phyloP scores from a whole-genome alignment of 2,113 vertebrate species.

The Stegostoma tigrinum region DNA sequence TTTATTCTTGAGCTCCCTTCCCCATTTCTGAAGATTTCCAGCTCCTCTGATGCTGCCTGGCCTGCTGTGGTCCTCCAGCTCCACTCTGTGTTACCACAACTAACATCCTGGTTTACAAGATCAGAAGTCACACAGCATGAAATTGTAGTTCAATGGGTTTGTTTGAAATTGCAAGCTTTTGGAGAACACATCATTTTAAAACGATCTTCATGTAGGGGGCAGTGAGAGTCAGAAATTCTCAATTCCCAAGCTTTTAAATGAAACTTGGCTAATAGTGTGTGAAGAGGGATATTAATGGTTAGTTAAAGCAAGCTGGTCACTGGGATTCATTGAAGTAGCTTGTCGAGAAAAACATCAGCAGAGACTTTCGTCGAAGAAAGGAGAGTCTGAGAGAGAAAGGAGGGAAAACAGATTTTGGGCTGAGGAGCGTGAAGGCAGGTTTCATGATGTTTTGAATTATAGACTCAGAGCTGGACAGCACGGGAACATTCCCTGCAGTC shows the following conservation, averaged over 20 bases:
- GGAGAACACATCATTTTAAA: background rate
- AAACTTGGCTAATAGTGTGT: background rate
- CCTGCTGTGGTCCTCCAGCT: no score
- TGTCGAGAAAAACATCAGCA: background rate
- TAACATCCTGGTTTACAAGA: background rate
- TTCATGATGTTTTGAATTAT: background rate
- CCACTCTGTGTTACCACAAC: background rate
- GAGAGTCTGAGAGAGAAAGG: background rate
- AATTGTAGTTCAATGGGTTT: no score
- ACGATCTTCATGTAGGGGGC: background rate
- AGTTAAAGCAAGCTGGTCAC: background rate
- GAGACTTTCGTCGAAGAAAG: background rate
- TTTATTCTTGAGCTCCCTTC: no score
- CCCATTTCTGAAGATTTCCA: no score
- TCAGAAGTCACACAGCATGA: no score
- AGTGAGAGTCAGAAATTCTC: background rate
- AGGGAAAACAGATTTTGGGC: background rate
- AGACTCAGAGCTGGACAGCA: no score
- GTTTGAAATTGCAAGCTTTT: no score
- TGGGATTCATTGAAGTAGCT: background rate
- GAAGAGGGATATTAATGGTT: background rate
- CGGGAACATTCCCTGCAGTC: no score
- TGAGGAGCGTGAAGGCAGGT: background rate
- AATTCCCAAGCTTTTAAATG: background rate
- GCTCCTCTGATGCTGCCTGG: no score